These are phyloP conservation scores for Tachina fera DNA, from an alignment of 2,888 invertebrate genomes.

Conservation along the genomic window DNA sequence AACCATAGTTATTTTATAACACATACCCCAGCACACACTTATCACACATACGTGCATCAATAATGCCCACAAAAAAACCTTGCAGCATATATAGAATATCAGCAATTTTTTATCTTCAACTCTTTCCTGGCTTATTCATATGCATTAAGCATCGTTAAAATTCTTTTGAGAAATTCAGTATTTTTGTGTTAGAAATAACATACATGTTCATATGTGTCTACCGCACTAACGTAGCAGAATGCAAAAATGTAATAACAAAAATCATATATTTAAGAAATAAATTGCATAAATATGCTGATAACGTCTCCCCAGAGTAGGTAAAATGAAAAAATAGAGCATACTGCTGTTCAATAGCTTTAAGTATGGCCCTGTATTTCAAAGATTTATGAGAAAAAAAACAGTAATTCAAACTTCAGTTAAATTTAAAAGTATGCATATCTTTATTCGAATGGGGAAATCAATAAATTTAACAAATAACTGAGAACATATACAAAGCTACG, in stretches of 20 bases:
- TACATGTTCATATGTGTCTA: background rate
- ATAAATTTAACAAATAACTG: background rate
- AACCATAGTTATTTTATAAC: background rate
- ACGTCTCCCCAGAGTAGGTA: slow-evolving; percentile 32
- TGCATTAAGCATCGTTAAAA: slow-evolving; percentile 39
- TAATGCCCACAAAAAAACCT: background rate
- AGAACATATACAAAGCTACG: no score
- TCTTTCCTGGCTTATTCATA: slow-evolving; percentile 39
- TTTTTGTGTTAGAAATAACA: background rate
- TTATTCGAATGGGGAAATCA: background rate
- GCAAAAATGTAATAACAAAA: background rate
- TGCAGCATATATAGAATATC: slow-evolving; percentile 19
- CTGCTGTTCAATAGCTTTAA: background rate
- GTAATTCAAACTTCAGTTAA: no score
- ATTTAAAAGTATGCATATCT: no score
- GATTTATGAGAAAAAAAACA: slow-evolving; percentile 1
- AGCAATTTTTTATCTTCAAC: slow-evolving; percentile 25
- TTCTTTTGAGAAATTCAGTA: slow-evolving; percentile 33
- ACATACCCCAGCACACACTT: background rate
- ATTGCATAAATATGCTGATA: slow-evolving; percentile 61
- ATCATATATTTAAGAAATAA: slow-evolving; percentile 47
- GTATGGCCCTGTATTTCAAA: background rate
- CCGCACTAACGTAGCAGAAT: background rate
- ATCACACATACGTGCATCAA: background rate
- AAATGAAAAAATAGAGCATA: background rate